Evolutionary conservation across 2,888 invertebrate genomes (phyloP).

Genomic region (Tenthredo scrophulariae): DNA sequence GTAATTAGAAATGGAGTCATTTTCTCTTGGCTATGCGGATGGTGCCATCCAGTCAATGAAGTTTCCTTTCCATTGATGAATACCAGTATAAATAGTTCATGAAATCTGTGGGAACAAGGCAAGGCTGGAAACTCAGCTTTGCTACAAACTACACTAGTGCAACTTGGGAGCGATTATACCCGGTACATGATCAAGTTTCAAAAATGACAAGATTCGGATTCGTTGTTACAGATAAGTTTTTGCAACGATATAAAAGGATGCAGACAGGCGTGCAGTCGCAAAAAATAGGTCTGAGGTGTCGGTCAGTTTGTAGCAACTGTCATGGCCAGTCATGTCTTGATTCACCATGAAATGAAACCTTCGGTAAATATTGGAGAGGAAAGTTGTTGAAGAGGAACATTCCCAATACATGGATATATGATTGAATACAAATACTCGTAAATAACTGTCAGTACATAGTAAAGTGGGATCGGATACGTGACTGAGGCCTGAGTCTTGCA

Average conservation of each 20-base stretch:
- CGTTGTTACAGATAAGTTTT: not conserved
- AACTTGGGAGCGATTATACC: not conserved
- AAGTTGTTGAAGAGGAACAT: not conserved
- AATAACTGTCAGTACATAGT: not conserved
- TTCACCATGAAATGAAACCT: not conserved
- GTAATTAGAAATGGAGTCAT: not conserved
- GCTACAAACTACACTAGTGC: not conserved
- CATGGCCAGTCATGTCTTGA: not conserved
- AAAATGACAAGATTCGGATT: not conserved
- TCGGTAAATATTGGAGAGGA: not conserved
- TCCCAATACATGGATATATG: too few species aligned
- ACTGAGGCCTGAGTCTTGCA: too few species aligned
- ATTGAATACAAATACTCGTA: not conserved
- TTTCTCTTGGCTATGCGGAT: not conserved
- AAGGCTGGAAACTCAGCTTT: not conserved
- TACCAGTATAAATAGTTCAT: not conserved
- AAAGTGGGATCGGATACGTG: not conserved
- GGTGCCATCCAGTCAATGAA: not conserved
- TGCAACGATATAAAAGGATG: not conserved
- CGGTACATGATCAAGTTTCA: not conserved
- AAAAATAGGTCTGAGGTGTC: not conserved
- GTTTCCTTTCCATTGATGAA: not conserved
- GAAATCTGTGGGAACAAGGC: not conserved
- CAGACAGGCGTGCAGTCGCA: not conserved
- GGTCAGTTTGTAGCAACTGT: not conserved